phyloP scores from a whole-genome alignment of 2,113 vertebrate species.

The Tragelaphus scriptus region DNA sequence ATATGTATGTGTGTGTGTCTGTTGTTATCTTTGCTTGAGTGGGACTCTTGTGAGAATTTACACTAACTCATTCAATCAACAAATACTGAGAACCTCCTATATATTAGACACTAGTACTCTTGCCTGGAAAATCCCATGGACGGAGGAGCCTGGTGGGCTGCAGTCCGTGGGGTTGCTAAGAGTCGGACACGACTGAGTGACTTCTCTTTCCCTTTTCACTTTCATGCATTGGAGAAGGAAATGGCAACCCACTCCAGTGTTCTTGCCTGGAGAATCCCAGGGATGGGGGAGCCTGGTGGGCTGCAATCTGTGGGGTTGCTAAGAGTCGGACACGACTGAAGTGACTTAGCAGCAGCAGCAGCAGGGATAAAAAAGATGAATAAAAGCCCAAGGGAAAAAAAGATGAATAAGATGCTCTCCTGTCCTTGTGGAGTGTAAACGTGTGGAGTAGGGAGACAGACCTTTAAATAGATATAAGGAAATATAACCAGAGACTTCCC shows the following conservation, averaged over 20 bases:
- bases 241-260: neutral
- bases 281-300: neutral
- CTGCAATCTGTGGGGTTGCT: neutral
- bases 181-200: no score
- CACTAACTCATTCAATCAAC: neutral
- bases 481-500: neutral
- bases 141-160: rapidly evolving
- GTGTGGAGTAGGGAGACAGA: neutral
- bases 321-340: neutral
- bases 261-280: neutral
- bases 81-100: neutral
- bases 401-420: neutral
- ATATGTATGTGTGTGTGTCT: neutral
- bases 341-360: neutral
- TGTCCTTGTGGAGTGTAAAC: neutral
- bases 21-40: neutral
- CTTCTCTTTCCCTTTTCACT: neutral
- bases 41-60: neutral
- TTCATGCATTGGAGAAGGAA: neutral
- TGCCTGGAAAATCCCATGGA: neutral
- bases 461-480: neutral
- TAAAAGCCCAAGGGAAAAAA: neutral
- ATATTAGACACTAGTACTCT: neutral
- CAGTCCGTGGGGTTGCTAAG: rapidly evolving
- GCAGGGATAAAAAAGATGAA: neutral